Conservation (phyloP, 2,797 vertebrate species). For the Notoglanidium macrostoma region DNA sequence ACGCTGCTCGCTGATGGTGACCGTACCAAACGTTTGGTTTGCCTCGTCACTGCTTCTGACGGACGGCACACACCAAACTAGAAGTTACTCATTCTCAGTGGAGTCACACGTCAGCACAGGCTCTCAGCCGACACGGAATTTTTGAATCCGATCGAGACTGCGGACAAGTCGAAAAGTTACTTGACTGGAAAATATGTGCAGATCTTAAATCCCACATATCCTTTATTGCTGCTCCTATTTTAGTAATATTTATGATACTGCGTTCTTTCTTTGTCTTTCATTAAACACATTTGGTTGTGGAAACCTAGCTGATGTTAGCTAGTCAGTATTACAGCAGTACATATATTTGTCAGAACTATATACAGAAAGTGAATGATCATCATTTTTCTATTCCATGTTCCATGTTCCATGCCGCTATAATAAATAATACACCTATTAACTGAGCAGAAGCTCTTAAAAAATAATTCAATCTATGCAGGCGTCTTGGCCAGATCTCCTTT, state of each 20-base stretch:
- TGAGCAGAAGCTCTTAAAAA: background rate
- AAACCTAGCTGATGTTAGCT: background rate
- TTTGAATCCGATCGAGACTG: background rate
- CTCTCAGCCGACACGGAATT: background rate
- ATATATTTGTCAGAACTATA: background rate
- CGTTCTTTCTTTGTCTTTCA: background rate
- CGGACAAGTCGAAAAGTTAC: background rate
- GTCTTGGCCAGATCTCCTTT: background rate
- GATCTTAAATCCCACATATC: background rate
- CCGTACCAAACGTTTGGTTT: background rate
- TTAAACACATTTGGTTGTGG: background rate
- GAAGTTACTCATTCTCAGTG: background rate
- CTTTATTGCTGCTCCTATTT: background rate
- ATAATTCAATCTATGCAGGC: background rate
- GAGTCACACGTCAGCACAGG: background rate
- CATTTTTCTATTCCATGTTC: background rate
- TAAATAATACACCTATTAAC: background rate
- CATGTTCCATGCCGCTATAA: background rate
- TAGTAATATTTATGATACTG: background rate
- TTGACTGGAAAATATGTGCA: background rate
- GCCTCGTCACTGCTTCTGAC: constrained; percentile 4
- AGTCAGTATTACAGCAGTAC: background rate
- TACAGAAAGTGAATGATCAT: background rate
- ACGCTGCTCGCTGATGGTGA: background rate
- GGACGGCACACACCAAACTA: background rate